Base-by-base conservation (phyloP, 1,140 invertebrate genomes). In the Hyphantria cunea region DNA sequence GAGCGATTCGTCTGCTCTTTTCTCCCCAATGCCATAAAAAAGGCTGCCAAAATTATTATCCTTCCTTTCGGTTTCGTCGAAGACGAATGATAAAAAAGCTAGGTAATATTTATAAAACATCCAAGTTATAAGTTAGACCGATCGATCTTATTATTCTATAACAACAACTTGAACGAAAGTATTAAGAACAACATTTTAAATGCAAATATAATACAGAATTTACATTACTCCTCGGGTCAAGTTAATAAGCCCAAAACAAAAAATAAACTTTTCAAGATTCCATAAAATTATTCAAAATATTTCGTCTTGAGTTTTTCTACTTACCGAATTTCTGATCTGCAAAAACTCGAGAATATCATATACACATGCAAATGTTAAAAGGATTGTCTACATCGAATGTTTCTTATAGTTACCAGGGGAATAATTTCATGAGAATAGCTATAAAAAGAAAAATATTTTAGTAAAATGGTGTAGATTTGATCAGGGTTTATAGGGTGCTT, bases 371-470 rank as follows among this genome's bases (percentile, higher is more conserved):
- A 49, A 12, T 31, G 11, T 32, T 58, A 58, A 58, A 58, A 48
- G 55, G 44, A 58, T 58, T 58, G 44, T 58, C 44, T 11, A n/a
- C n/a, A 39, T 31, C 47, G 32, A 56, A 47, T 47, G 42, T 39
- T 5, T 9, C 0, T 25, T 25, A 49, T 49, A 39, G 55, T 49
- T 49, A 25, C 39, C 55, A 12, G 14, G 55, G 45, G 55, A 58
- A 37, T n/a, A n/a, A n/a, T 11, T 14, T 44, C 41, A 13, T 7
- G 41, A 12, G n/a, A 12, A 44, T 9, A 44, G 1, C 6, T 0
- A 44, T 44, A 12, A 13, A 12, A 3, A 1, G n/a, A 13, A n/a
- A n/a, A 12, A 12, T 12, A 44, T 13, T 9, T 9, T 13, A 13
- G n/a, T 12, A 44, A 44, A 37, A 37, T 25, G 17, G 34, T 8